Base-by-base conservation (phyloP, 2,888 invertebrate species). In the Brachycybe producta region DNA sequence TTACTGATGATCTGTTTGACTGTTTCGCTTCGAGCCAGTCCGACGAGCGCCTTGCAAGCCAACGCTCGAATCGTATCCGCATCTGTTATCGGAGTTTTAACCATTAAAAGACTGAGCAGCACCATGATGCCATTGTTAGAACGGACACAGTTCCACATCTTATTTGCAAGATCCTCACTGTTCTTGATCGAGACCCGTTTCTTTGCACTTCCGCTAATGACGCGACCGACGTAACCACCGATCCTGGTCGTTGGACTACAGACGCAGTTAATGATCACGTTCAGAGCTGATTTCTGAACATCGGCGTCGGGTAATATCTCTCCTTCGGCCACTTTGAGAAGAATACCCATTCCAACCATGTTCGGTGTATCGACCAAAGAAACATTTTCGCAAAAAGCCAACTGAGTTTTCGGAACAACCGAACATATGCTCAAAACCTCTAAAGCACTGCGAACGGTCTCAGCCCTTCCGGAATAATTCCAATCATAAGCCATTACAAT, bases 121-220 rank as follows among this genome's bases (percentile, higher is more conserved):
- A 88, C 88, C 83, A 97, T 94, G 50, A 98, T 94, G 2, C 95
- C 97, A 66, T 95, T 95, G 65, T 91, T 92, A 1, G 84, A 80
- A 54, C 95, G 73, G 0, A 94, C 84, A 58, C 85, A 84, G 66
- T 91, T 88, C 95, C 97, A 97, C 41, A 97, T 81, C 63, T 83
- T 85, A 64, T 84, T 82, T 55, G 94, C 80, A 2, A 92, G 74
- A 56, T 92, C 92, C 63, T 91, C 91, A 5, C 63, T 64, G 21
- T 57, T 59, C 32, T 60, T 60, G 47, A 57, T 49, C 27, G 60
- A 59, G 21, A 59, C 51, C 52, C 61, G 63, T 57, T 64, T 66
- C 55, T 62, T 63, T 3, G 60, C 56, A 42, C 61, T 61, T 13
- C 61, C 57, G 3, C 61, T 61, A 52, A 62, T 59, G 51, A 61